phyloP scores from a whole-genome alignment of 2,113 vertebrate species.

The Chaenogobius annularis region DNA sequence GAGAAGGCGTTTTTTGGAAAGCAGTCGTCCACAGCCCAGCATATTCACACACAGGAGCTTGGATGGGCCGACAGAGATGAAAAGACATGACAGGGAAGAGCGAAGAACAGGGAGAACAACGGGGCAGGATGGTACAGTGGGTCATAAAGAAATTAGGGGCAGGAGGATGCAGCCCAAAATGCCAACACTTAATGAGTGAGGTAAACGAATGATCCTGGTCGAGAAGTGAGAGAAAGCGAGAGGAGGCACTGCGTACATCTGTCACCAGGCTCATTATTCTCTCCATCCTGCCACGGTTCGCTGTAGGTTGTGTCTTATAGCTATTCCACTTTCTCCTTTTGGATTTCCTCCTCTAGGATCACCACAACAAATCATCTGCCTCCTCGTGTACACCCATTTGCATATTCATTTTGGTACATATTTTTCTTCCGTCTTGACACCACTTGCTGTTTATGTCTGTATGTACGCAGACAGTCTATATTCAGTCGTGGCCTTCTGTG shows the following conservation, averaged over 20 bases:
- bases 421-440: background rate
- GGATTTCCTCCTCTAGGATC: background rate
- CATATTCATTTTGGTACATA: background rate
- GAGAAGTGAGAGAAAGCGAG: conserved; percentile 10
- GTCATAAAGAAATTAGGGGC: conserved; percentile 26
- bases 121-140: conserved; percentile 19
- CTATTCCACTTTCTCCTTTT: background rate
- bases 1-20: conserved; percentile 4
- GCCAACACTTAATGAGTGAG: conserved; percentile 20
- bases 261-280: conserved; percentile 41
- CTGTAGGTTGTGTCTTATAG: conserved; percentile 8
- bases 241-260: conserved; percentile 31
- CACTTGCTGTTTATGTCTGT: background rate
- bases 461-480: background rate
- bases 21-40: background rate
- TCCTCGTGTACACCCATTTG: background rate
- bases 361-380: conserved; percentile 1
- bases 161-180: conserved; percentile 27
- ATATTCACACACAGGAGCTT: background rate
- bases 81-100: conserved; percentile 13
- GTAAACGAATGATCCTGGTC: conserved; percentile 25
- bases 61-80: background rate
- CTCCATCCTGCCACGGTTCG: conserved; percentile 7
- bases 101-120: conserved; percentile 26
- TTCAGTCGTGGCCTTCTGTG: background rate